Conservation (phyloP, 64 coral and sea anemone genomes). For the Montipora capricornis region DNA sequence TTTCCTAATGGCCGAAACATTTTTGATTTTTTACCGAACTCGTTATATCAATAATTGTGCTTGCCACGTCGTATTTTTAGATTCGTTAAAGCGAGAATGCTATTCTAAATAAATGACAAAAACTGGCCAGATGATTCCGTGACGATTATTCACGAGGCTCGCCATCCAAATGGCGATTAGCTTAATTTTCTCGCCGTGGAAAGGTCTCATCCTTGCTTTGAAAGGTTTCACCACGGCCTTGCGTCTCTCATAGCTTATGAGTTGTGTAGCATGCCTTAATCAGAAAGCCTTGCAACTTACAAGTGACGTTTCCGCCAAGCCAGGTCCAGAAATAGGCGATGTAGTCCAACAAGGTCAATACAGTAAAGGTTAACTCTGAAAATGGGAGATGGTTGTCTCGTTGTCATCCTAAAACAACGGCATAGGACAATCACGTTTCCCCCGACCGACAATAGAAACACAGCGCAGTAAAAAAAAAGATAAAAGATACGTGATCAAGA, state of each 20-base stretch:
- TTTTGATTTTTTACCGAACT: too few species aligned
- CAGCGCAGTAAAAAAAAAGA: background rate
- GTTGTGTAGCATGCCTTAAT: constrained; percentile 43
- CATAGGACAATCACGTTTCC: constrained; percentile 39
- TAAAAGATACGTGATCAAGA: background rate
- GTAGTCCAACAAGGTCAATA: constrained; percentile 52
- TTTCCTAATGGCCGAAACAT: too few species aligned
- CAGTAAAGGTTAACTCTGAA: constrained; percentile 19
- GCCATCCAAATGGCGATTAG: background rate
- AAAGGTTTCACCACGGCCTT: constrained; percentile 39
- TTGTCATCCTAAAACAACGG: background rate
- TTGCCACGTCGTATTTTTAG: too few species aligned
- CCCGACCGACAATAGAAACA: background rate
- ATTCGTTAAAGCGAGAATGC: too few species aligned
- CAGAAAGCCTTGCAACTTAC: constrained; percentile 45
- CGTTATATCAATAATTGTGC: too few species aligned
- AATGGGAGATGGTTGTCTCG: background rate
- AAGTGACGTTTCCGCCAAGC: constrained; percentile 17
- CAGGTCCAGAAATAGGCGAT: constrained; percentile 25
- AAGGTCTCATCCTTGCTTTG: background rate
- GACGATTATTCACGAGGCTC: background rate
- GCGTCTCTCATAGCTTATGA: constrained; percentile 31
- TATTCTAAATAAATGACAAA: too few species aligned
- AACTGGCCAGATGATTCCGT: too few species aligned
- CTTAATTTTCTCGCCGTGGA: background rate